A percentile compares a stretch with the other conserved stretches of the same genome.
These are phyloP conservation scores for Elanoides forficatus DNA, from an alignment of 2,113 vertebrate species.

Conservation along the genomic window DNA sequence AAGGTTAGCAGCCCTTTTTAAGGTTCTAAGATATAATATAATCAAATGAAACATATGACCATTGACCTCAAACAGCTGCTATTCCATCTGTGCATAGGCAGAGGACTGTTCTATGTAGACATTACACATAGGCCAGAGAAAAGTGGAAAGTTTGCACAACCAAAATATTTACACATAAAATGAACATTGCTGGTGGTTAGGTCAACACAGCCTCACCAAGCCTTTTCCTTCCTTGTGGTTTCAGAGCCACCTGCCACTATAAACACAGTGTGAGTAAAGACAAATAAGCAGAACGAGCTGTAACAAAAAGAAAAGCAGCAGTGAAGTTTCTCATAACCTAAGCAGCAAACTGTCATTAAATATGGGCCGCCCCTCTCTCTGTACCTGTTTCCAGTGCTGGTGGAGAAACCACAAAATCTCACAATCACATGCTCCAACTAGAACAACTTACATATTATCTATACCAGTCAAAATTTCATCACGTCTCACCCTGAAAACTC, in stretches of 20 bases:
- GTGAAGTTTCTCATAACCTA: background rate
- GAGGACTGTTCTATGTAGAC: background rate
- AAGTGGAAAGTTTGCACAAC: background rate
- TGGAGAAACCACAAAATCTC: background rate
- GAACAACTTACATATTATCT: rapidly evolving
- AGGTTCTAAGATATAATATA: background rate
- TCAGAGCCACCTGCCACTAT: background rate
- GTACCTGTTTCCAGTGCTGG: background rate
- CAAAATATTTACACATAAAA: background rate
- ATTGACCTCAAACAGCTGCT: background rate
- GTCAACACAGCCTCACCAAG: background rate
- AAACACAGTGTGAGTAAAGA: rapidly evolving
- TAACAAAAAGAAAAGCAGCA: background rate
- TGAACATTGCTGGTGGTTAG: background rate
- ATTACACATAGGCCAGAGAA: background rate
- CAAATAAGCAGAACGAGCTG: background rate
- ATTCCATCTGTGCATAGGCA: background rate
- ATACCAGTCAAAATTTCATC: background rate
- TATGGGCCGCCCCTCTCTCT: background rate
- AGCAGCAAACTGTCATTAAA: background rate
- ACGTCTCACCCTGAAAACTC: background rate
- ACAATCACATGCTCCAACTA: background rate
- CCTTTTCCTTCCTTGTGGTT: background rate
- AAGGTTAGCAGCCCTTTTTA: background rate
- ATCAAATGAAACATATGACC: background rate